A percentile compares a stretch with the other conserved stretches of the same genome.
These are phyloP conservation scores for Palythoa heliodiscus DNA, from an alignment of 92 coral and sea anemone genomes.

Conservation along the genomic window DNA sequence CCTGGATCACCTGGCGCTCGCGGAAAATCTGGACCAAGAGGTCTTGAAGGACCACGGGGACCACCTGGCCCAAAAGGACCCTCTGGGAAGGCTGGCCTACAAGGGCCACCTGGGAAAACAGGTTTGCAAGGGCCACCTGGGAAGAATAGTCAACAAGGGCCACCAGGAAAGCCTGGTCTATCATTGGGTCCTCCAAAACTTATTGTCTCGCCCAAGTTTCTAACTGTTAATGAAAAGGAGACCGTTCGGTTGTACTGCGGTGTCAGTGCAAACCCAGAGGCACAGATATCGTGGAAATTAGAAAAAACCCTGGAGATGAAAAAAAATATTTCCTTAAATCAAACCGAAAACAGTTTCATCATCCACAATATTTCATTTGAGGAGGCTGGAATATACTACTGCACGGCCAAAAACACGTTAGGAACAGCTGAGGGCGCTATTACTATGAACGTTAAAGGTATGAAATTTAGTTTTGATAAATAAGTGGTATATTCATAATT, in stretches of 20 bases:
- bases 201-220: no score
- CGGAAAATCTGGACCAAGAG: not conserved
- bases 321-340: not conserved
- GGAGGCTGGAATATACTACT: not conserved
- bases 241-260: no score
- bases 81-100: not conserved
- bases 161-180: not conserved
- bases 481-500: no score
- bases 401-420: no score
- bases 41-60: not conserved
- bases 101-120: not conserved
- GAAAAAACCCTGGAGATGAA: not conserved
- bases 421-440: no score
- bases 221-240: no score
- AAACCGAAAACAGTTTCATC: not conserved
- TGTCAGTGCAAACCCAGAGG: no score
- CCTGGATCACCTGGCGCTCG: not conserved
- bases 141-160: not conserved
- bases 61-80: not conserved
- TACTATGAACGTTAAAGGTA: not conserved
- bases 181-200: no score
- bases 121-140: no score
- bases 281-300: no score
- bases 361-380: not conserved
- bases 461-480: no score